Evolutionary conservation across 92 coral and sea anemone species (phyloP), one percentile per base, ranked within the genome.

Genomic region (Pocillopora meandrina): DNA sequence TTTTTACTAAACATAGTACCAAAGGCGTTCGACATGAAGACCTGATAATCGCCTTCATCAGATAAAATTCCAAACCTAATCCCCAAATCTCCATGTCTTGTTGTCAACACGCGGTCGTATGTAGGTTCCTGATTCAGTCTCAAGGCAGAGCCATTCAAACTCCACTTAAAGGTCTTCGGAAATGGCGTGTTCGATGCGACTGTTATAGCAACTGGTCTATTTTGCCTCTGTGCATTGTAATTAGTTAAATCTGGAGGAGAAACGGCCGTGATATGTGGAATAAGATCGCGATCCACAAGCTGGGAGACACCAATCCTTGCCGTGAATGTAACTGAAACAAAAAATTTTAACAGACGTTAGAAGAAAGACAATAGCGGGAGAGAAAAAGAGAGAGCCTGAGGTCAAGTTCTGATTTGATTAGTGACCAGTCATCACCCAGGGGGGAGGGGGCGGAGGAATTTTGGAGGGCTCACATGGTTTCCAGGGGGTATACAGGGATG

Each of bases 31-130:
- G 95, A 71, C 20, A 82, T 74, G 61, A 78, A 72, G 52, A 90
- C 62, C 61, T 89, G 90, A 76, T 91, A 91, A 10, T 67, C 64
- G 2, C 95, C 95, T 61, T 91, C 92, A 71, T 89, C 71, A 6
- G 14, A 49, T 8, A 66, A 20, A 66, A 1, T 9, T 1, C 71
- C 57, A 5, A 1, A 0, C 1, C 1, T 12, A 9, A 82, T 70
- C 6, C 12, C 2, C 61, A 87, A 52, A 17, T 0, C 10, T 19
- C 90, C 90, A 56, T 21, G 5, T 19, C 10, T 12, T 16, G 70
- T 55, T 2, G 66, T 23, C 7, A 7, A 15, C 49, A 49, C 15
- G 15, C 61, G 69, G 55, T 6, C 12, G 19, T 60, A 49, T 67
- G 52, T 42, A 7, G 52, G 52, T 42, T 42, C 52, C 8, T 17